A percentile compares a stretch with the other conserved stretches of the same genome.
phyloP scores from a whole-genome alignment of 2,888 invertebrate genomes.

The Cryptophagus acutangulus region DNA sequence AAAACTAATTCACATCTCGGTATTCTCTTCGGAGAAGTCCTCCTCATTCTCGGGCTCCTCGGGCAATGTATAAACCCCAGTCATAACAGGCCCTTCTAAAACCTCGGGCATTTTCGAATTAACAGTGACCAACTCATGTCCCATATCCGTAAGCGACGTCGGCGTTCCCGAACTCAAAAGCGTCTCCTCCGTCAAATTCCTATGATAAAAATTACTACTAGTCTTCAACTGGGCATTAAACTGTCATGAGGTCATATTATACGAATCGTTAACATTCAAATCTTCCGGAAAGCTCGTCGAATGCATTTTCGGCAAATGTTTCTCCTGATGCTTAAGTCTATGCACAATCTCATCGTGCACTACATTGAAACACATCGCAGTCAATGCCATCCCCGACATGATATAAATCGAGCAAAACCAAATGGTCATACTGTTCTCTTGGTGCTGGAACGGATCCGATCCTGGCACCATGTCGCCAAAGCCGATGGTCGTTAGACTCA shows the following conservation, averaged over 20 bases:
- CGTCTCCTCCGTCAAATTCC: conserved; percentile 57
- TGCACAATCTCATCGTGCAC: conserved; percentile 85
- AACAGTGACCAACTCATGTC: conserved; percentile 41
- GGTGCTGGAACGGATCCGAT: conserved; percentile 53
- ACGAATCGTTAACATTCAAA: conserved; percentile 59
- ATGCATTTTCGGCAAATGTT: conserved; percentile 38
- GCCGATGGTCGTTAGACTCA: conserved; percentile 89
- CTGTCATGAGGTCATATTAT: conserved; percentile 70
- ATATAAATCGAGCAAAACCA: conserved; percentile 89
- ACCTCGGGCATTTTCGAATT: conserved; percentile 43
- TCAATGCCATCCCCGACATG: conserved; percentile 79
- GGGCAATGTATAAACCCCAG: conserved; percentile 54
- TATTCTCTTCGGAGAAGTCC: conserved; percentile 48
- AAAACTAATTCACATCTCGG: conserved; percentile 38
- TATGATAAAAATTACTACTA: conserved; percentile 52
- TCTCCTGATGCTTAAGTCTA: conserved; percentile 62
- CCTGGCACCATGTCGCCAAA: conserved; percentile 84
- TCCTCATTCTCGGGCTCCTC: conserved; percentile 55
- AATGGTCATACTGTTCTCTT: conserved; percentile 66
- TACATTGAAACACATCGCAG: conserved; percentile 88
- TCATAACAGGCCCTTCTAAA: conserved; percentile 46
- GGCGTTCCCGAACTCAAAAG: conserved; percentile 54
- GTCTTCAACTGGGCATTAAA: conserved; percentile 52
- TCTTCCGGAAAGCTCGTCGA: conserved; percentile 60
- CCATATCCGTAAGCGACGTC: conserved; percentile 45